Percentiles rank a stretch among this genome's conserved stretches.
These are phyloP conservation scores for Ondatra zibethicus DNA, from an alignment of 2,113 vertebrate genomes.

Conservation along the genomic window DNA sequence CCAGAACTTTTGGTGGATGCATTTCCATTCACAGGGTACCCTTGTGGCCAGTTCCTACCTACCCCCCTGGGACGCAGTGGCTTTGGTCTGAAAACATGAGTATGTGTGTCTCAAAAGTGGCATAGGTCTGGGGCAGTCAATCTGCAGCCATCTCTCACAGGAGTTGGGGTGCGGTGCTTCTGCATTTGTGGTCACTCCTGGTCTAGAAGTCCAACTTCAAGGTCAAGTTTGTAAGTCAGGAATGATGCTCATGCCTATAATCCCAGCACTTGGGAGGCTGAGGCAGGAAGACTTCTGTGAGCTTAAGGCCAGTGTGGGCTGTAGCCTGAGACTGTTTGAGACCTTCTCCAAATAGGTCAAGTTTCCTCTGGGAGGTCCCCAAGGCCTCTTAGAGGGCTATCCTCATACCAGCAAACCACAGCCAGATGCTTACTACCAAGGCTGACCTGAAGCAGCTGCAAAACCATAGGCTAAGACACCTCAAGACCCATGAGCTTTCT, in stretches of 20 bases:
- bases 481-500: too few species aligned
- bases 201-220: not conserved
- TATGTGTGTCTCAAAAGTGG: not conserved
- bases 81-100: not conserved
- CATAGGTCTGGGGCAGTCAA: too few species aligned
- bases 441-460: not conserved
- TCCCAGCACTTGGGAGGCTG: not conserved
- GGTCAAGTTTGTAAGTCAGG: not conserved
- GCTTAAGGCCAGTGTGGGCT: not conserved
- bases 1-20: not conserved
- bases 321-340: not conserved
- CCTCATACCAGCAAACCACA: not conserved
- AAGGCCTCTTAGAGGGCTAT: fast-evolving
- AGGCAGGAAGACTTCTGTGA: not conserved
- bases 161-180: too few species aligned
- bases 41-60: too few species aligned
- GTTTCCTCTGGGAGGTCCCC: not conserved
- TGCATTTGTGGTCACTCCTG: not conserved
- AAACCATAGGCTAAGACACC: not conserved
- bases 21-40: not conserved
- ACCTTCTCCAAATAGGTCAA: not conserved
- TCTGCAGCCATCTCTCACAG: not conserved
- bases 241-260: not conserved
- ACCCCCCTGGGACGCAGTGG: too few species aligned
- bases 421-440: not conserved